Conservation (phyloP, 2,888 invertebrate species). For the Taphrorychus bicolor region DNA sequence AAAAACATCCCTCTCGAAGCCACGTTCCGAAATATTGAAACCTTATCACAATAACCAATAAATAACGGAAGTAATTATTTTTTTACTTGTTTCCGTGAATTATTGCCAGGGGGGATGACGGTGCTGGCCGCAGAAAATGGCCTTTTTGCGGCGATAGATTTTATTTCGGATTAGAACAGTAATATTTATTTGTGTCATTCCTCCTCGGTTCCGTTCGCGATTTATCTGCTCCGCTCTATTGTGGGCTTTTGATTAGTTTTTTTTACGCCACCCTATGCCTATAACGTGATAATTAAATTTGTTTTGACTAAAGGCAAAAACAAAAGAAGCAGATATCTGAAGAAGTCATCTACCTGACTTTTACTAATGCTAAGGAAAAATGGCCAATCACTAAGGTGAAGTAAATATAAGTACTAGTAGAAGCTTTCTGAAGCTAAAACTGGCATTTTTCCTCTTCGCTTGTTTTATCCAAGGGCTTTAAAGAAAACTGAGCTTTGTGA, state of each 20-base stretch:
- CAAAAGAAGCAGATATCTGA: too few species aligned
- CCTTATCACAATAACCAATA: constrained; percentile 47
- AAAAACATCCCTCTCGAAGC: constrained; percentile 24
- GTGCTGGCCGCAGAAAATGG: constrained; percentile 38
- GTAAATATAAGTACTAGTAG: too few species aligned
- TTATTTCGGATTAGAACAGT: constrained; percentile 39
- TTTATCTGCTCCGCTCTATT: constrained; percentile 30
- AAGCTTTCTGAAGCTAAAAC: too few species aligned
- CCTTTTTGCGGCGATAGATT: constrained; percentile 37
- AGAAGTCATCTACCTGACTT: too few species aligned
- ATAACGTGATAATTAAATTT: too few species aligned
- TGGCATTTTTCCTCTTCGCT: too few species aligned
- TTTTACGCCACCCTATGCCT: too few species aligned
- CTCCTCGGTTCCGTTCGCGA: constrained; percentile 22
- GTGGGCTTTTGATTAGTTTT: constrained; percentile 22
- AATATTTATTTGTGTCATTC: constrained; percentile 39
- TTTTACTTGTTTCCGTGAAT: constrained; percentile 44
- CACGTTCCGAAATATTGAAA: constrained; percentile 43
- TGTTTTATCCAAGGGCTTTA: too few species aligned
- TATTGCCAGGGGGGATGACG: constrained; percentile 40
- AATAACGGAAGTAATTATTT: constrained; percentile 49
- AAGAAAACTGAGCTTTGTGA: too few species aligned
- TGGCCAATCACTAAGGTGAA: too few species aligned
- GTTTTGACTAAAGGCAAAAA: too few species aligned
- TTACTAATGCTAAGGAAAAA: too few species aligned